Conservation (phyloP, 2,888 invertebrate genomes). For the Himalopsyche tibetana region DNA sequence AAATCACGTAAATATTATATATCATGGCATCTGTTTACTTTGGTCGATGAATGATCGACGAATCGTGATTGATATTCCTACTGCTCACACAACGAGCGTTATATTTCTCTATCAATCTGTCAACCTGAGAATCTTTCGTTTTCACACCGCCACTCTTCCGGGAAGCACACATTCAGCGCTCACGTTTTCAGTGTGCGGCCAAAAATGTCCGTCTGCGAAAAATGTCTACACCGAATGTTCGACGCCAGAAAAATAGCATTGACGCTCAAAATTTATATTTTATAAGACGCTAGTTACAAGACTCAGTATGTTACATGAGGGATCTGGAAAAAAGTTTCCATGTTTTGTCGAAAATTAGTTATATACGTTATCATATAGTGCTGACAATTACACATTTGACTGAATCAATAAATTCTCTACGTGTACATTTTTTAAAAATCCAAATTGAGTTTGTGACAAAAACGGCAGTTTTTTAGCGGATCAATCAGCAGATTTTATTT, state of each 20-base stretch:
- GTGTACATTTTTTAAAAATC: too few relatives aligned
- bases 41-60: slow-evolving; percentile 31
- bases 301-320: too few relatives aligned
- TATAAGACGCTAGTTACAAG: too few relatives aligned
- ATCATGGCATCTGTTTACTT: neutral
- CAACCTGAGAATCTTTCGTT: slow-evolving; percentile 35
- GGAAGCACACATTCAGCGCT: neutral
- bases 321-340: too few relatives aligned
- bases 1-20: neutral
- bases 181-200: neutral
- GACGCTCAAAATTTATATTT: too few relatives aligned
- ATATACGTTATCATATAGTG: too few relatives aligned
- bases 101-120: slow-evolving; percentile 42
- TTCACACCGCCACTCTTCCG: slow-evolving; percentile 14
- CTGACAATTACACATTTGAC: too few relatives aligned
- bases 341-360: too few relatives aligned
- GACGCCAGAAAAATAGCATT: neutral
- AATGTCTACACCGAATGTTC: neutral
- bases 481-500: too few relatives aligned
- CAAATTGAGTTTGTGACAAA: too few relatives aligned
- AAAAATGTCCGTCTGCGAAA: neutral
- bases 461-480: too few relatives aligned
- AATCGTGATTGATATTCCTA: slow-evolving; percentile 22
- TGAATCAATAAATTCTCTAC: too few relatives aligned
- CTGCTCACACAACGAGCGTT: neutral